Evolutionary conservation across 2,113 vertebrate genomes (phyloP).

Genomic region (Ondatra zibethicus): DNA sequence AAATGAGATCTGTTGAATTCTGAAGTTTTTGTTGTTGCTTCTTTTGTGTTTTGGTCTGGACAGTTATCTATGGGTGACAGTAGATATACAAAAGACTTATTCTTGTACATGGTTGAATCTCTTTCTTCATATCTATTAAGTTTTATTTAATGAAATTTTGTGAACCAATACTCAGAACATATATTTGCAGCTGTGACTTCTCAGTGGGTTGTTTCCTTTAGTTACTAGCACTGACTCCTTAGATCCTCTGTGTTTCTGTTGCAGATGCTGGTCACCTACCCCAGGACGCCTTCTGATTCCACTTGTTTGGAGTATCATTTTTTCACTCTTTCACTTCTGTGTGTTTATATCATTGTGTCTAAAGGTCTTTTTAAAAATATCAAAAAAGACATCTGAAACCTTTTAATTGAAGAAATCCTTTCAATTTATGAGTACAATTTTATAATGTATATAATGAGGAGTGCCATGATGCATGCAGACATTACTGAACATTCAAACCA

Average conservation of each 20-base stretch:
- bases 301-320: neutral
- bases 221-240: neutral
- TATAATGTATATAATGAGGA: neutral
- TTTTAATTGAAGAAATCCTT: neutral
- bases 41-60: neutral
- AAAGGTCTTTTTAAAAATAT: neutral
- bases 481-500: neutral
- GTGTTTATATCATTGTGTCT: neutral
- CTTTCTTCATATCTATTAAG: neutral
- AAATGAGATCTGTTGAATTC: neutral
- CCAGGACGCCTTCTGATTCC: neutral
- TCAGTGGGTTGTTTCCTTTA: neutral
- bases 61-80: neutral
- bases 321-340: neutral
- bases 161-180: neutral
- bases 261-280: neutral
- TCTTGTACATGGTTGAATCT: neutral
- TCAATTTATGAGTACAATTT: neutral
- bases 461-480: neutral
- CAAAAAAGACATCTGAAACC: neutral
- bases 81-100: neutral
- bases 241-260: neutral
- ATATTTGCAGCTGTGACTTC: neutral
- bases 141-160: neutral
- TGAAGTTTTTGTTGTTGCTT: neutral